Conservation (phyloP, 2,113 vertebrate genomes). For the Nothoprocta pentlandii region DNA sequence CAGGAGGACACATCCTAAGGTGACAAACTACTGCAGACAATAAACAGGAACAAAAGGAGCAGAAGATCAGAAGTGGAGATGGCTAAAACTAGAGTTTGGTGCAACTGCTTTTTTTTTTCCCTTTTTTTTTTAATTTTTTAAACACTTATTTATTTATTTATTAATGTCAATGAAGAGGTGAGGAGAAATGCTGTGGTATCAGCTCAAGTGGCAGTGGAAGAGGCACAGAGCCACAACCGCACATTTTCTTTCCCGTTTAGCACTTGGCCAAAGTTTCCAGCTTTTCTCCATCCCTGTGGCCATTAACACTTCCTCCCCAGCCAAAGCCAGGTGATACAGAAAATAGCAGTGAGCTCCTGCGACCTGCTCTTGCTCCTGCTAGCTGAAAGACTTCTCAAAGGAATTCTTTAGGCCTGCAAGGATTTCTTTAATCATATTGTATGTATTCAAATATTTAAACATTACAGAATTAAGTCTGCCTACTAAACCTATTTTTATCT, state of each 20-base stretch:
- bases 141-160: too few relatives aligned
- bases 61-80: neutral
- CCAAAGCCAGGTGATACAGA: neutral
- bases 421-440: neutral
- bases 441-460: neutral
- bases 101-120: neutral
- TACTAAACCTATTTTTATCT: neutral
- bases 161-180: neutral
- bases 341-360: neutral
- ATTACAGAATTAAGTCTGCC: neutral
- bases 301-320: neutral
- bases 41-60: neutral
- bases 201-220: neutral
- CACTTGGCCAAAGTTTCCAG: neutral
- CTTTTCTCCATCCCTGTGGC: neutral
- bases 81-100: neutral
- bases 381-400: neutral
- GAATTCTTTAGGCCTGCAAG: neutral
- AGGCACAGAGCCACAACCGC: neutral
- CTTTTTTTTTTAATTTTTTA: too few relatives aligned
- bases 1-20: neutral
- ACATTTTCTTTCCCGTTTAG: neutral
- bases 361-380: neutral
- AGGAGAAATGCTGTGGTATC: neutral
- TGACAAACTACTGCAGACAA: neutral